Percentiles rank a stretch among this genome's conserved stretches.
These are phyloP conservation scores for Scytalopus superciliaris DNA, from an alignment of 2,113 vertebrate genomes.

Conservation along the genomic window DNA sequence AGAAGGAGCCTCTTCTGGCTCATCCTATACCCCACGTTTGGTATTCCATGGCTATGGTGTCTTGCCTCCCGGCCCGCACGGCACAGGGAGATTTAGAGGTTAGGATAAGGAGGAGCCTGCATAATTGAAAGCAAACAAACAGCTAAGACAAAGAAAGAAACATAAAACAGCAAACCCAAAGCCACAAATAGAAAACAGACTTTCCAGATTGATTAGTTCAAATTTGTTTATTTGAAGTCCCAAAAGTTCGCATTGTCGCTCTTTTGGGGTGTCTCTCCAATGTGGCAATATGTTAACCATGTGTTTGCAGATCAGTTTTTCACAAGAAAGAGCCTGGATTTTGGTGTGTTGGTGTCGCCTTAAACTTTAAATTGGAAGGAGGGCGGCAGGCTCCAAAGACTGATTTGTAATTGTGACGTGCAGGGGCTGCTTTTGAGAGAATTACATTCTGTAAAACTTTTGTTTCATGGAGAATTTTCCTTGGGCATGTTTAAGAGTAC, in stretches of 20 bases:
- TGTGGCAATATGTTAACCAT: constrained; percentile 27
- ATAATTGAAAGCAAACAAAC: constrained; percentile 58
- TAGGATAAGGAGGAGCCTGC: neutral
- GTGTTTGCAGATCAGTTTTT: neutral
- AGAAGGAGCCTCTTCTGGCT: neutral
- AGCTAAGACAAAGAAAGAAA: constrained; percentile 40
- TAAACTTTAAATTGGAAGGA: neutral
- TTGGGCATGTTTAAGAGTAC: neutral
- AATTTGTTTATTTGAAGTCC: constrained; percentile 59
- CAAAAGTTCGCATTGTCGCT: neutral
- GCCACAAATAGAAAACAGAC: constrained; percentile 58
- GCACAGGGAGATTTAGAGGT: neutral
- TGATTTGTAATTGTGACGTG: neutral
- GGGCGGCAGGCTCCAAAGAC: neutral
- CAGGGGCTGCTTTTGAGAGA: neutral
- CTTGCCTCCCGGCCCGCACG: fast-evolving
- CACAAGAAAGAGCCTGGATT: neutral
- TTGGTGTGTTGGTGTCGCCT: neutral
- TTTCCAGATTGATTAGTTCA: constrained; percentile 34
- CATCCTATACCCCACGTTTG: neutral
- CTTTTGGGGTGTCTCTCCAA: neutral
- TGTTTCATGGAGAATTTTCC: neutral
- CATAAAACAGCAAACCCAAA: constrained; percentile 49
- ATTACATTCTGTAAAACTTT: fast-evolving
- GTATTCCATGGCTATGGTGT: neutral